Evolutionary conservation across 2,888 invertebrate genomes (phyloP), one percentile per base, ranked within the genome.

Genomic region (Aphidius colemani): DNA sequence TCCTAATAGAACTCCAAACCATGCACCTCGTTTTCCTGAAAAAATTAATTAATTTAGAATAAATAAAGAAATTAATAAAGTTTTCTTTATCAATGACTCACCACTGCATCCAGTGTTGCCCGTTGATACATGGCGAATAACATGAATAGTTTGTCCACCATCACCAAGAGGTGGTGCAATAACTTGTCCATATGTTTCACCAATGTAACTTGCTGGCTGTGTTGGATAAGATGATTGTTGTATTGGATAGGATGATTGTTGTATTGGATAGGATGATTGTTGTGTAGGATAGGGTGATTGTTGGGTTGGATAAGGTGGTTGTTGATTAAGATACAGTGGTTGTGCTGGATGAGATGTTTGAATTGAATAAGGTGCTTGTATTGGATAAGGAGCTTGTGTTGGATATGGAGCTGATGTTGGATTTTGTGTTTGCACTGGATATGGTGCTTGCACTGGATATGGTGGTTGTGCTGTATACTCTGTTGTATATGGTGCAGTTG

Each of bases 381-480:
- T 40, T 53, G 41, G 40, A 43, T 53, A 53, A 7, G 53, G 53
- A 11, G 41, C 11, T 49, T 40, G 43, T 13, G 41, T 59, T 13
- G 57, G 46, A 30, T 18, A 45, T 18, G 13, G 8, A 5, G 57
- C 7, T 57, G 3, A 5, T 10, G n/a, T 49, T 49, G 49, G 49
- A 9, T 49, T 4, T n/a, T 6, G 55, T 8, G 10, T 7, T 6
- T 40, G 43, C 9, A n/a, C 48, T 13, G 57, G 57, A 18, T 18
- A 45, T 30, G 13, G 8, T 10, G 46, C n/a, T 46, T 44, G 8
- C 30, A 18, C 45, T 8, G 65, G 45, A 50, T 43, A 44, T 10
- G 58, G 40, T 57, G 43, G n/a, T 30, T 61, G 59, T 48, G 62
- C 55, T 43, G 60, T 44, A 48, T 51, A 40, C 7, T 44, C 6